Base-by-base conservation (phyloP, 1,140 invertebrate genomes). In the Drosophila nigrodunni region DNA sequence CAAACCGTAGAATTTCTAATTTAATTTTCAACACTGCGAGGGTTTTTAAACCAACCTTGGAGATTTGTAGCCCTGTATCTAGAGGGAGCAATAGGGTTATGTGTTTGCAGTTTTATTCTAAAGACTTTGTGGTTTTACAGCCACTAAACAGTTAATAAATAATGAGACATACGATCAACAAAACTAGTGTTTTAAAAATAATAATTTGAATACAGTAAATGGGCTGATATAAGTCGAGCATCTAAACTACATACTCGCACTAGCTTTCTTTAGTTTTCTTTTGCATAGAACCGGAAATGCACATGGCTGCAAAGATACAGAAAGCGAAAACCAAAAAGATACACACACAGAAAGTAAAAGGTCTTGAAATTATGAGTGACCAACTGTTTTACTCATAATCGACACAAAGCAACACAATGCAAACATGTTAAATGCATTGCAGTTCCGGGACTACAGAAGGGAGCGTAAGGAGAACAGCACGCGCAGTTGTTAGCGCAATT, bases 401-500 rank as follows among this genome's bases (percentile, higher is more conserved):
- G 13, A 54, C 50, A 46, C 21, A 21, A 8, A 9, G 13, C 10
- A 30, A 68, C 46, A 13, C 18, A 21, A 35, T 34, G 58, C 13
- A 43, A 35, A 34, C 50, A 52, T 34, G 25, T 21, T 11, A 15
- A 47, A 47, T 44, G 21, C 3, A 41, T 41, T 41, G 5, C 11
- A 47, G 49, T 34, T 30, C 25, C 10, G 21, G 1, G 34, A 4
- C 11, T 35, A 44, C 18, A 9, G 15, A 11, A 1, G 41, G 34
- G 8, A n/a, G 9, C n/a, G 62, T 11, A 15, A 9, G 59, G 54
- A 39, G 35, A 39, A 25, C 15, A 77, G 80, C 67, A 69, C 75
- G 80, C 73, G 68, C 59, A 46, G 70, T 78, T 80, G 85, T 88
- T 83, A 72, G 70, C 70, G 60, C 83, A 83, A 83, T 88, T 80